A percentile compares a stretch with the other conserved stretches of the same genome.
Evolutionary conservation across 2,797 vertebrate species (phyloP).

Genomic region (Centropyge bicolor): DNA sequence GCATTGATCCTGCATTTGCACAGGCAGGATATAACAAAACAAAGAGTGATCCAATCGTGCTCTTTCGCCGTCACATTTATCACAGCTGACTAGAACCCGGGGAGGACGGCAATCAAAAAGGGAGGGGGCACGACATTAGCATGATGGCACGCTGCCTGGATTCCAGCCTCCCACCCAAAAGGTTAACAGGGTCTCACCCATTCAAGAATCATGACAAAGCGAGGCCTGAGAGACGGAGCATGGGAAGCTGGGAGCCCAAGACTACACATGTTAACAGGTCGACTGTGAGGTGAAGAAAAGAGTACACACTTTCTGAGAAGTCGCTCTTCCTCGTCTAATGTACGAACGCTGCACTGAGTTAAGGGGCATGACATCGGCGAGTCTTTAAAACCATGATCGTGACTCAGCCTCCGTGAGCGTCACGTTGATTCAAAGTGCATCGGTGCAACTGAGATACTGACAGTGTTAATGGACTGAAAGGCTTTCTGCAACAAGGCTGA

Average conservation of each 20-base stretch:
- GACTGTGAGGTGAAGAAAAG: slow-evolving; percentile 7
- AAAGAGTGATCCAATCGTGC: slow-evolving; percentile 36
- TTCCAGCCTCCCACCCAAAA: slow-evolving; percentile 16
- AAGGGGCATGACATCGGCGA: neutral
- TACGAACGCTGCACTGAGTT: neutral
- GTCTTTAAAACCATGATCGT: slow-evolving; percentile 29
- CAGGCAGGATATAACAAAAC: slow-evolving; percentile 47
- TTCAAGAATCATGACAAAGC: slow-evolving; percentile 41
- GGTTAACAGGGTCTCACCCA: slow-evolving; percentile 23
- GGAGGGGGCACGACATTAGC: slow-evolving; percentile 4
- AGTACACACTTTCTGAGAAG: neutral
- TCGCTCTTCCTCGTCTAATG: neutral
- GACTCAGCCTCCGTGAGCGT: neutral
- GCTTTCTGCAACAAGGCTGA: neutral
- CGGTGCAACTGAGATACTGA: slow-evolving; percentile 22
- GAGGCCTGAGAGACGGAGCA: slow-evolving; percentile 12
- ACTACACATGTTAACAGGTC: slow-evolving; percentile 6
- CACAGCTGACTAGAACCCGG: slow-evolving; percentile 21
- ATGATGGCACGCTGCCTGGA: slow-evolving; percentile 35
- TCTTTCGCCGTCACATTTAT: slow-evolving; percentile 44
- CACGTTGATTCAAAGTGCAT: slow-evolving; percentile 29
- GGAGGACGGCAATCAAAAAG: slow-evolving; percentile 38
- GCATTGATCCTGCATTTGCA: slow-evolving; percentile 50
- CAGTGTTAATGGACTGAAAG: slow-evolving; percentile 15
- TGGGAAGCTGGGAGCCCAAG: neutral